A percentile compares a stretch with the other conserved stretches of the same genome.
Evolutionary conservation across 2,888 invertebrate species (phyloP).

Genomic region (Perizoma flavofasciatum): DNA sequence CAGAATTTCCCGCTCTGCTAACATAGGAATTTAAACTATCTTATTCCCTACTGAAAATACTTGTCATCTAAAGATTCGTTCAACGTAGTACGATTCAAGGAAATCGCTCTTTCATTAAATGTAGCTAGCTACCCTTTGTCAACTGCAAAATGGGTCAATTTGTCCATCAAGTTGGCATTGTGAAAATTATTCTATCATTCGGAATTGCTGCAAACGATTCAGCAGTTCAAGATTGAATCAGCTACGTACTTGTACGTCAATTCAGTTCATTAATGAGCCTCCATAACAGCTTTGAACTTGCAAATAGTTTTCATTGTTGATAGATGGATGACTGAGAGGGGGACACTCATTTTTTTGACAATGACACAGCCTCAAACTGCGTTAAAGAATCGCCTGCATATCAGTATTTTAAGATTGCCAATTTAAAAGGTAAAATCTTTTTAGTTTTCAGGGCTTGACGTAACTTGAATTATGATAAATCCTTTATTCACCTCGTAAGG

Average conservation of each 20-base stretch:
- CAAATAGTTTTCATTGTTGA: conserved; percentile 6
- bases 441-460: too few species aligned
- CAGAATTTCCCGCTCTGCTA: too few species aligned
- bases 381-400: too few species aligned
- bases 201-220: conserved; percentile 22
- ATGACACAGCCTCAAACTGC: too few species aligned
- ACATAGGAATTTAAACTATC: too few species aligned
- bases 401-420: too few species aligned
- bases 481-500: too few species aligned
- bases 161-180: conserved; percentile 24
- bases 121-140: conserved; percentile 12
- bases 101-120: conserved; percentile 12
- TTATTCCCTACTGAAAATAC: too few species aligned
- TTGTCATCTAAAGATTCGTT: too few species aligned
- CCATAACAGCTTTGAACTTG: conserved; percentile 7
- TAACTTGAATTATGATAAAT: too few species aligned
- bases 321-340: conserved; percentile 4
- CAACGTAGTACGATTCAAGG: background rate
- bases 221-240: conserved; percentile 15
- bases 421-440: too few species aligned
- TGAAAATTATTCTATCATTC: conserved; percentile 26
- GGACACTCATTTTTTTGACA: too few species aligned
- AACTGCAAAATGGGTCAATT: conserved; percentile 34
- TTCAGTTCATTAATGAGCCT: conserved; percentile 15
- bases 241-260: background rate